Percentiles rank a stretch among this genome's conserved stretches.
These are phyloP conservation scores for Tokudaia muenninki DNA, from an alignment of 2,797 vertebrate species.

Conservation along the genomic window DNA sequence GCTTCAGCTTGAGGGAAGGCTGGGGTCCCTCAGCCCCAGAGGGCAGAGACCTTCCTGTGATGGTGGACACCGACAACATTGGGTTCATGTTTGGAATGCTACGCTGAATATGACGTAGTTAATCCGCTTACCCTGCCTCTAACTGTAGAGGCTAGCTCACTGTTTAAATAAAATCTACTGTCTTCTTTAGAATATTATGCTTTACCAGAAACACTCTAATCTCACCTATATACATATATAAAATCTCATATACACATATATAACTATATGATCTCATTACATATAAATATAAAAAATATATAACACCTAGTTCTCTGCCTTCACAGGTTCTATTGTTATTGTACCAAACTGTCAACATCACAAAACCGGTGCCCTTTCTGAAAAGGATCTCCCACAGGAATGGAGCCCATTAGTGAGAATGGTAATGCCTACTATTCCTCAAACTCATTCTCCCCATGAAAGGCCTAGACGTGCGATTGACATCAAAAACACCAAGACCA, in stretches of 20 bases:
- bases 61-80: conserved; percentile 22
- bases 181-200: background rate
- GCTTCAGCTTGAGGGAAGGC: conserved; percentile 57
- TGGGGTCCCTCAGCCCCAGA: conserved; percentile 67
- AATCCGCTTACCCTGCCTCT: background rate
- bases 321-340: background rate
- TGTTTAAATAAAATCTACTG: background rate
- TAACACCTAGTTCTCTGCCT: background rate
- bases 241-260: background rate
- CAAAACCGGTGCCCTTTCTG: background rate
- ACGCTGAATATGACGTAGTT: background rate
- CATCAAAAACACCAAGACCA: background rate
- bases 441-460: background rate
- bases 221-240: background rate
- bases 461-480: background rate
- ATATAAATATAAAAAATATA: conserved; percentile 27
- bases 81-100: background rate
- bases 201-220: conserved; percentile 16
- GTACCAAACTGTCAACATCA: conserved; percentile 26
- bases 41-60: conserved; percentile 76
- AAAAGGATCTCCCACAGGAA: background rate
- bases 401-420: background rate
- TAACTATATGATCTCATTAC: background rate
- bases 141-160: background rate
- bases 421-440: background rate